These are phyloP conservation scores for Centropyge bicolor DNA, from an alignment of 2,797 vertebrate species.

Conservation along the genomic window DNA sequence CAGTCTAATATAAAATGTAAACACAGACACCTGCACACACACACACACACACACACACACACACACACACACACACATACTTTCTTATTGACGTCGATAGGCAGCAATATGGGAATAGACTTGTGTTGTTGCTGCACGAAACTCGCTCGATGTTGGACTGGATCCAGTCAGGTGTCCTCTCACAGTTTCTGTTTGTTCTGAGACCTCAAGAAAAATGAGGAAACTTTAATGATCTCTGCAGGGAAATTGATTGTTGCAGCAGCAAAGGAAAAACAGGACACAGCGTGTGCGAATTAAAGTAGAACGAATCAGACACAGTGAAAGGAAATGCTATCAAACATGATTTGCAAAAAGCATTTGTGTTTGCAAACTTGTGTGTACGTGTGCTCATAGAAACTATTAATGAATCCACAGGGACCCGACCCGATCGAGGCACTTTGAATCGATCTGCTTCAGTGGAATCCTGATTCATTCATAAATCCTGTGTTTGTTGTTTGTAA, in stretches of 20 bases:
- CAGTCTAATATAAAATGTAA: slow-evolving; percentile 53
- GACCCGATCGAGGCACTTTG: background rate
- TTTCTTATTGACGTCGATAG: slow-evolving; percentile 29
- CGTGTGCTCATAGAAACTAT: background rate
- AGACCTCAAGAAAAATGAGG: slow-evolving; percentile 19
- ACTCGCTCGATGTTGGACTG: slow-evolving; percentile 28
- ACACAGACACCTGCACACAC: slow-evolving; percentile 39
- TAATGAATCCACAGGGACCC: background rate
- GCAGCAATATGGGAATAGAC: slow-evolving; percentile 22
- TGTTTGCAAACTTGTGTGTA: background rate
- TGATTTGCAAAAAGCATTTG: background rate
- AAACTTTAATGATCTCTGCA: slow-evolving; percentile 59
- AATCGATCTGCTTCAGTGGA: background rate
- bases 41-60: too few species aligned
- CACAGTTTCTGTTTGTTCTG: slow-evolving; percentile 34
- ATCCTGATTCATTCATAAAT: background rate
- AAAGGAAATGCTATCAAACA: background rate
- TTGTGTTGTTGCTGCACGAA: slow-evolving; percentile 40
- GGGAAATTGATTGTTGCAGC: slow-evolving; percentile 38
- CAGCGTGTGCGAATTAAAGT: background rate
- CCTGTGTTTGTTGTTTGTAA: slow-evolving; percentile 3
- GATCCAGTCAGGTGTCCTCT: slow-evolving; percentile 46
- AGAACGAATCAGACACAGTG: background rate
- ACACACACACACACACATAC: background rate
- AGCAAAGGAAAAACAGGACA: background rate